A percentile compares a stretch with the other conserved stretches of the same genome.
Conservation (phyloP, 2,888 invertebrate species). For the Anaspis maculata region DNA sequence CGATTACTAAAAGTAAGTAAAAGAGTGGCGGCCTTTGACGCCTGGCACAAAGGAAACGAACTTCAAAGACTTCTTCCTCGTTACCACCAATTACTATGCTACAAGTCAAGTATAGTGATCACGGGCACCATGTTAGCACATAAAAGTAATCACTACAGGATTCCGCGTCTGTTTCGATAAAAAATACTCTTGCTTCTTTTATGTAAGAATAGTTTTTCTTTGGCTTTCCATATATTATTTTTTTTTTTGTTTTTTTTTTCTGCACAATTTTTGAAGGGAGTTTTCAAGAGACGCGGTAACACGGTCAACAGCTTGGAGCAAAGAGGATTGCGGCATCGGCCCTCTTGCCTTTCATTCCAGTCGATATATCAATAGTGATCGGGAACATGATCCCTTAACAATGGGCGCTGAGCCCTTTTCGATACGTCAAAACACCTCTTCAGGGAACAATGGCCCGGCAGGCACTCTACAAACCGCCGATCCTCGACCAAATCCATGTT, state of each 20-base stretch:
- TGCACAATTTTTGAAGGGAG: too few species aligned
- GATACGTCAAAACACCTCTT: slow-evolving; percentile 39
- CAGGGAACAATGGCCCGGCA: slow-evolving; percentile 32
- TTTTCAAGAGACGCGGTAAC: neutral
- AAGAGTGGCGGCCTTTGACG: slow-evolving; percentile 14
- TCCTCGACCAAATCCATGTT: slow-evolving; percentile 35
- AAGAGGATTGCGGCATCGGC: too few species aligned
- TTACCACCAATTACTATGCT: slow-evolving; percentile 19
- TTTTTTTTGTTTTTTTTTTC: too few species aligned
- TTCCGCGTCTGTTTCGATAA: slow-evolving; percentile 7
- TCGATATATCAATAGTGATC: slow-evolving; percentile 33
- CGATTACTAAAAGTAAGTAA: slow-evolving; percentile 8
- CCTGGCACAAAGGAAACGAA: slow-evolving; percentile 13
- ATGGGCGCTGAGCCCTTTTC: slow-evolving; percentile 28
- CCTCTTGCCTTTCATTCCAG: too few species aligned
- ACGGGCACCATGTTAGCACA: slow-evolving; percentile 13
- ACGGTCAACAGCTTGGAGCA: too few species aligned
- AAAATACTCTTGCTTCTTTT: too few species aligned
- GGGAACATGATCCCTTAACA: slow-evolving; percentile 31
- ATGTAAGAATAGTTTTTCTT: too few species aligned
- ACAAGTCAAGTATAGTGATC: slow-evolving; percentile 16
- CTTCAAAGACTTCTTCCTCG: slow-evolving; percentile 19
- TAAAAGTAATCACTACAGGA: slow-evolving; percentile 10
- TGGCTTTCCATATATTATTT: too few species aligned
- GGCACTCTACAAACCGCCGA: slow-evolving; percentile 33